Evolutionary conservation across 2,888 invertebrate genomes (phyloP).

Genomic region (Phengaris arion): DNA sequence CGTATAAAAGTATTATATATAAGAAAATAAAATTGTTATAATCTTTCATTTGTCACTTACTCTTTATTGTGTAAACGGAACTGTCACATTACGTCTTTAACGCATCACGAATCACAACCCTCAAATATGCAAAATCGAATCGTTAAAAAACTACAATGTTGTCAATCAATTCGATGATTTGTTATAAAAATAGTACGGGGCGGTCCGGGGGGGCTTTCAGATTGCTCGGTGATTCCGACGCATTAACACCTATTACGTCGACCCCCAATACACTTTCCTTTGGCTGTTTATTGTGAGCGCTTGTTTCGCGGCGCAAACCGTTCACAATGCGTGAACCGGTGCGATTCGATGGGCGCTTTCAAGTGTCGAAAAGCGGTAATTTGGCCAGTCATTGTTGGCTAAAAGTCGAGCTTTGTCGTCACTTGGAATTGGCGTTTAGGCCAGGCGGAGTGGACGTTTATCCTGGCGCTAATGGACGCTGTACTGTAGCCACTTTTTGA

Average conservation of each 20-base stretch:
- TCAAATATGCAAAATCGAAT: conserved; percentile 37
- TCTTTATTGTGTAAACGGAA: too few species aligned
- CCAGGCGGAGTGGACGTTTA: conserved; percentile 60
- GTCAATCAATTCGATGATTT: conserved; percentile 69
- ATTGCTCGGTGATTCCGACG: conserved; percentile 63
- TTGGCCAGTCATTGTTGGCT: conserved; percentile 75
- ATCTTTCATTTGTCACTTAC: too few species aligned
- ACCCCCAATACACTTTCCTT: conserved; percentile 72
- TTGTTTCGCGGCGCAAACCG: conserved; percentile 77
- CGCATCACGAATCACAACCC: conserved; percentile 8
- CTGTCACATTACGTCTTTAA: not conserved
- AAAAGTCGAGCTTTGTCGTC: conserved; percentile 77
- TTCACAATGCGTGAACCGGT: conserved; percentile 66
- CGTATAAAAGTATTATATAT: too few species aligned
- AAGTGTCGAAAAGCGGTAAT: conserved; percentile 75
- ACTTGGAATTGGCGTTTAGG: conserved; percentile 78
- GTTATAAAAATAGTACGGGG: conserved; percentile 65
- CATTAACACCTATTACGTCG: conserved; percentile 73
- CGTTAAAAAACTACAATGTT: conserved; percentile 62
- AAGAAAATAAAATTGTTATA: too few species aligned
- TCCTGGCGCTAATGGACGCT: conserved; percentile 48
- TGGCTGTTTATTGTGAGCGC: conserved; percentile 77
- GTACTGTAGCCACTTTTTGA: too few species aligned
- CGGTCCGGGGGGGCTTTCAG: conserved; percentile 57
- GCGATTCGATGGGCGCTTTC: conserved; percentile 72